Evolutionary conservation across 2,113 vertebrate species (phyloP), one percentile per base, ranked within the genome.

Genomic region (Anseranas semipalmata): DNA sequence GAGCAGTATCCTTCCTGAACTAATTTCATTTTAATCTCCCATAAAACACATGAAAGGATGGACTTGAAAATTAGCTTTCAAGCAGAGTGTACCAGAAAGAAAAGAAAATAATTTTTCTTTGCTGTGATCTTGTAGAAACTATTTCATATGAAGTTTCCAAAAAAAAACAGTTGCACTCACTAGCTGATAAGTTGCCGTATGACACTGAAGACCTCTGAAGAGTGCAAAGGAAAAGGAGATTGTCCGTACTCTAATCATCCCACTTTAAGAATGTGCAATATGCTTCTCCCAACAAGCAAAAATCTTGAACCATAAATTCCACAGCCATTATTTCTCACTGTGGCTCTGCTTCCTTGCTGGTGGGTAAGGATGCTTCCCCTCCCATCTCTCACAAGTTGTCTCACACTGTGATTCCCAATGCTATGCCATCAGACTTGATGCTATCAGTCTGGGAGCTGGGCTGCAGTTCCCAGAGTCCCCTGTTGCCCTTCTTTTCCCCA

Each of bases 11-110:
- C 70, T 95, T 96, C 78, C 85, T 92, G 62, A 96, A 89, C 87
- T 95, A 92, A 93, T 96, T 94, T 96, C 70, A 55, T 97, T 67
- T 96, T 96, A 96, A 94, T 71, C 76, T 96, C 95, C 72, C 0
- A 0, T 70, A 97, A 97, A 92, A 75, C 74, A 95, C 85, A 85
- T 80, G 80, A 95, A 93, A 80, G n/a, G 55, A 50, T 43, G 77
- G 66, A 79, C 39, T 56, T 94, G 87, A 94, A 96, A 96, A 96
- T 74, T 55, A 87, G 86, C 48, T 94, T 94, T 86, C 77, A 83
- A 70, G 67, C 65, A 84, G 77, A 91, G 28, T 28, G 37, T 11
- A 16, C 0, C 25, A 35, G 3, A 53, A 62, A 55, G 45, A 86
- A 68, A 68, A 89, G 37, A 73, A 91, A 93, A 88, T 59, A 60